Conservation (phyloP, 2,797 vertebrate genomes). For the Anguilla pacifica region DNA sequence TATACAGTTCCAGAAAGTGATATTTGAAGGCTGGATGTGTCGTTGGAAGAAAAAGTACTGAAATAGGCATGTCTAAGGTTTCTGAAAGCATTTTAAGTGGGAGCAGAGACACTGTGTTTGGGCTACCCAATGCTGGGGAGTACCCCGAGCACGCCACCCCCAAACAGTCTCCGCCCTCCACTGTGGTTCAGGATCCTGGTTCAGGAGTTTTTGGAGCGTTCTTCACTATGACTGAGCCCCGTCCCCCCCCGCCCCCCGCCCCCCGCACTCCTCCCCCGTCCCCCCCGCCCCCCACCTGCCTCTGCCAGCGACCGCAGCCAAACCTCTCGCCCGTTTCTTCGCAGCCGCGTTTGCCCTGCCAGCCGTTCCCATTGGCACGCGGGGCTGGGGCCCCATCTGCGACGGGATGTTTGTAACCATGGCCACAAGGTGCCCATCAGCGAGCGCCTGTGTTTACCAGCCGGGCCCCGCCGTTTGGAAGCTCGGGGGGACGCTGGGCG, state of each 20-base stretch:
- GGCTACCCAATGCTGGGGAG: too few relatives aligned
- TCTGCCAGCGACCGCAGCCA: conserved; percentile 53
- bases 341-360: conserved; percentile 55
- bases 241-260: background rate
- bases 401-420: conserved; percentile 55
- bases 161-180: background rate
- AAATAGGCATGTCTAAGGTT: background rate
- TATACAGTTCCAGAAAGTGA: background rate
- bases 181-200: too few relatives aligned
- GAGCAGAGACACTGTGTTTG: background rate
- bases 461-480: conserved; percentile 47
- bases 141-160: background rate
- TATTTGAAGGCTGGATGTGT: background rate
- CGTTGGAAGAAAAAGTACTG: background rate
- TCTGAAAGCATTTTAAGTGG: background rate
- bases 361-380: conserved; percentile 57
- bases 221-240: background rate
- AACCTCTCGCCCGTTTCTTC: conserved; percentile 59
- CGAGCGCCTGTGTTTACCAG: conserved; percentile 47
- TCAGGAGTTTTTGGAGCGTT: background rate
- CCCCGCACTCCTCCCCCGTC: background rate
- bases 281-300: background rate
- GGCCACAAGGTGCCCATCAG: conserved; percentile 46
- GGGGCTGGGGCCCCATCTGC: conserved; percentile 58
- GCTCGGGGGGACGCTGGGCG: background rate